Evolutionary conservation across 2,113 vertebrate genomes (phyloP).

Genomic region (Sisor rabdophorus): DNA sequence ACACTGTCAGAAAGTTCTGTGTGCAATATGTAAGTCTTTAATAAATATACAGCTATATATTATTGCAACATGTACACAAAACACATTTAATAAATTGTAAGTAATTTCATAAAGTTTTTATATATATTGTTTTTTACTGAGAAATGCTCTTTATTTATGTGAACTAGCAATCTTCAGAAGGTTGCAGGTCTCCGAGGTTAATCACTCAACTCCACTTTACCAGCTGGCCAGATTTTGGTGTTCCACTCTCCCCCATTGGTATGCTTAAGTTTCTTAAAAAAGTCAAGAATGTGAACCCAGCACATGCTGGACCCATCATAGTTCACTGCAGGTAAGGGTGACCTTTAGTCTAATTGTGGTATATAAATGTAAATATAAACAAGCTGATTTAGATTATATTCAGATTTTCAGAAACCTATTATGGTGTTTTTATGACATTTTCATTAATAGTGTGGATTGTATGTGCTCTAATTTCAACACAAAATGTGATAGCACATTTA

Average conservation of each 20-base stretch:
- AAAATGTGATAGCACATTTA: too few relatives aligned
- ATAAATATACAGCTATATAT: neutral
- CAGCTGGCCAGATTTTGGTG: conserved; percentile 97
- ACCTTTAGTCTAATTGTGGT: neutral
- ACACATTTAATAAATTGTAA: neutral
- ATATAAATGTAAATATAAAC: neutral
- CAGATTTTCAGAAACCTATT: neutral
- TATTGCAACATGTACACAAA: neutral
- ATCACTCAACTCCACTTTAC: conserved; percentile 97
- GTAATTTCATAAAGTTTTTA: neutral
- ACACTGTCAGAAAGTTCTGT: conserved; percentile 95
- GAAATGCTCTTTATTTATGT: neutral
- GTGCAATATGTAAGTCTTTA: conserved; percentile 78
- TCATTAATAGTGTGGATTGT: too few relatives aligned
- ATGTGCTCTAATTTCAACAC: too few relatives aligned
- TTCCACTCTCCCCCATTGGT: conserved; percentile 95
- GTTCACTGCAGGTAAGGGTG: conserved; percentile 89
- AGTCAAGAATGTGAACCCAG: conserved; percentile 81
- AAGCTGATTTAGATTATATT: neutral
- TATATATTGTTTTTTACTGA: neutral
- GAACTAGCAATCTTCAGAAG: conserved; percentile 74
- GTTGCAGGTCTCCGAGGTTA: conserved; percentile 78
- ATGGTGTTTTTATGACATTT: neutral
- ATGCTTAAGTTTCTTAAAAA: conserved; percentile 99
- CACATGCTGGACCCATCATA: conserved; percentile 81